phyloP scores from a whole-genome alignment of 2,113 vertebrate genomes.

The Galemys pyrenaicus region DNA sequence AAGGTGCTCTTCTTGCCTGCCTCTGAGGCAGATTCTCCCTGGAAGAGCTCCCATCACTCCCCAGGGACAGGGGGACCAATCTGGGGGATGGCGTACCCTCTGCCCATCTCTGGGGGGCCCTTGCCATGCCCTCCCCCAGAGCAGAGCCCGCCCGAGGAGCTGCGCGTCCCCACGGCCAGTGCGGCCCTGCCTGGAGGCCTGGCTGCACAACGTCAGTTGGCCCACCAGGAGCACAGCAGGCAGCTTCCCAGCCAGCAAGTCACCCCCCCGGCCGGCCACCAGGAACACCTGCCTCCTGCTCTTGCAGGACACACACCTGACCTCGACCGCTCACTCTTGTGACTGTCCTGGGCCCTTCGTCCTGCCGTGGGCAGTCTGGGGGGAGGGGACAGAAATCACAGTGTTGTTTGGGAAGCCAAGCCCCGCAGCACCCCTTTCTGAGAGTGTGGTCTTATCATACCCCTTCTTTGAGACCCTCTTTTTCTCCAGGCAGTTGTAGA shows the following conservation, averaged over 20 bases:
- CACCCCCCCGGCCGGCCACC: no score
- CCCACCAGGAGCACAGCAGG: no score
- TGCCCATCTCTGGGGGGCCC: background rate
- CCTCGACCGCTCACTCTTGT: background rate
- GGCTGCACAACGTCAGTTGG: no score
- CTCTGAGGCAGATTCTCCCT: background rate
- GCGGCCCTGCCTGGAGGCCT: no score
- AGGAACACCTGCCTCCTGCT: background rate
- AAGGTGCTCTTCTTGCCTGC: background rate
- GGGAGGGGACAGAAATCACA: background rate
- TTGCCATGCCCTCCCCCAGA: accelerated
- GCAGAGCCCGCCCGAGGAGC: accelerated
- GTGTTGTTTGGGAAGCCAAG: background rate
- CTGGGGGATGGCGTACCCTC: no score
- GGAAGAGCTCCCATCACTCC: background rate
- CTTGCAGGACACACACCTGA: background rate
- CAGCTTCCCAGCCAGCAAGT: no score
- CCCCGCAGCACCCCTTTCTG: background rate
- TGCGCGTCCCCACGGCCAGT: accelerated
- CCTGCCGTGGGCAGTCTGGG: background rate
- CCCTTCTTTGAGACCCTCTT: background rate
- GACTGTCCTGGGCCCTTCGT: background rate
- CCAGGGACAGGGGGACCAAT: accelerated
- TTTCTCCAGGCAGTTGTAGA: background rate
- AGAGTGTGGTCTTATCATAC: accelerated